Evolutionary conservation across 2,113 vertebrate species (phyloP), one percentile per base, ranked within the genome.

Genomic region (Abramis brama): DNA sequence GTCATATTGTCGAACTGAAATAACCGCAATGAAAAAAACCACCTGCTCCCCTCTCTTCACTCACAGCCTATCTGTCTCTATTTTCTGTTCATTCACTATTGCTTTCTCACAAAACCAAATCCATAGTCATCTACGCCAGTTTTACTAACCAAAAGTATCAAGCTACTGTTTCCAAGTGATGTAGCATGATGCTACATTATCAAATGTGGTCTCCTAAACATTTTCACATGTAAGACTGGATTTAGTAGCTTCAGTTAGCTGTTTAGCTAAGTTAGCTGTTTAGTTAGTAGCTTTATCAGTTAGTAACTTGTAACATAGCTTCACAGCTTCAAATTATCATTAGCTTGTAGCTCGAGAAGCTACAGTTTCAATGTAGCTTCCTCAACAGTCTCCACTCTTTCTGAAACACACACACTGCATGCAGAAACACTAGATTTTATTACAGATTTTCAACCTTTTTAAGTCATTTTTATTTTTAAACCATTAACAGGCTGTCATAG

Each of bases 21-120:
- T 87, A 75, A 85, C 43, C 45, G 2, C 79, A 39, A 80, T 75
- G 64, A 71, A 43, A 84, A 75, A 80, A 86, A 5, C 30, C 85
- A 89, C 82, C 88, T 87, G 88, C 85, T 85, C 62, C 73, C 84
- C 75, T 79, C 30, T 86, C 76, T 83, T 19, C 52, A 57, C 55
- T 39, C 43, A 10, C 36, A 27, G 8, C 39, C 25, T 30, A 30
- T 86, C 12, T 12, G n/a, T 75, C 36, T 79, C 36, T n/a, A 33
- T 25, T 60, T 60, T 60, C 17, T 52, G 23, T 52, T 7, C 27
- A 13, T 30, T 82, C 25, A 68, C 25, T 13, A 52, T 43, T 80
- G 25, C 59, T 27, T 64, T 50, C 59, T 47, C n/a, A 50, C 43
- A 39, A n/a, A 79, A 60, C n/a, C 59, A 43, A 62, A 43, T 12